phyloP scores from a whole-genome alignment of 2,888 invertebrate genomes.

The Geophilus truncorum region DNA sequence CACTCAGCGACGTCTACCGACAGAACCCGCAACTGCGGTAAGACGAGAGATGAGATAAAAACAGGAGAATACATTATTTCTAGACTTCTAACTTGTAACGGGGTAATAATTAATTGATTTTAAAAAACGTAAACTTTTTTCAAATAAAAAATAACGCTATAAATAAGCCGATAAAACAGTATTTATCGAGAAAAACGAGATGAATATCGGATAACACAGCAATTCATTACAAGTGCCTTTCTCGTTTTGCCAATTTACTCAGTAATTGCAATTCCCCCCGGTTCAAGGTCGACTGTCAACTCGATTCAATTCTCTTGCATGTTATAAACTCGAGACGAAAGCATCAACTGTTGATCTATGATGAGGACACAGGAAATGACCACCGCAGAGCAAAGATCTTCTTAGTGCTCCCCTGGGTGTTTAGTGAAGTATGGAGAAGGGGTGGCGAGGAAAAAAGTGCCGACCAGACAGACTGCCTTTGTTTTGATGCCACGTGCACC shows the following conservation, averaged over 20 bases:
- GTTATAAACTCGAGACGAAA: slow-evolving; percentile 22
- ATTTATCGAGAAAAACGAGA: neutral
- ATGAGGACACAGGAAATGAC: slow-evolving; percentile 27
- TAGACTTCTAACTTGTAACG: too few species aligned
- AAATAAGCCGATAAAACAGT: neutral
- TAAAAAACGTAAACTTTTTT: too few species aligned
- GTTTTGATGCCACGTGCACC: slow-evolving; percentile 22
- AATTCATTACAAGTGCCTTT: slow-evolving; percentile 1
- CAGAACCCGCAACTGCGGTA: neutral
- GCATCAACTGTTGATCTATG: slow-evolving; percentile 27
- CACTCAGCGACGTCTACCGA: neutral
- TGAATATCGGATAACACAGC: neutral
- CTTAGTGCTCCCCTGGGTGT: slow-evolving; percentile 25
- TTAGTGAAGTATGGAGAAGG: slow-evolving; percentile 9
- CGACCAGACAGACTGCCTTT: slow-evolving; percentile 13
- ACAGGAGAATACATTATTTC: too few species aligned
- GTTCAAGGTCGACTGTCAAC: slow-evolving; percentile 21
- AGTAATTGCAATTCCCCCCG: slow-evolving; percentile 19
- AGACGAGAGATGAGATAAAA: neutral
- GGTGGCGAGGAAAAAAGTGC: neutral
- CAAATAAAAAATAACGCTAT: neutral
- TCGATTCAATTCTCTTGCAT: slow-evolving; percentile 27
- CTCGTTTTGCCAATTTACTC: slow-evolving; percentile 21
- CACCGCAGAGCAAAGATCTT: slow-evolving; percentile 22
- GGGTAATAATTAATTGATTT: too few species aligned